phyloP scores from a whole-genome alignment of 2,113 vertebrate species.

The Heliornis fulica region DNA sequence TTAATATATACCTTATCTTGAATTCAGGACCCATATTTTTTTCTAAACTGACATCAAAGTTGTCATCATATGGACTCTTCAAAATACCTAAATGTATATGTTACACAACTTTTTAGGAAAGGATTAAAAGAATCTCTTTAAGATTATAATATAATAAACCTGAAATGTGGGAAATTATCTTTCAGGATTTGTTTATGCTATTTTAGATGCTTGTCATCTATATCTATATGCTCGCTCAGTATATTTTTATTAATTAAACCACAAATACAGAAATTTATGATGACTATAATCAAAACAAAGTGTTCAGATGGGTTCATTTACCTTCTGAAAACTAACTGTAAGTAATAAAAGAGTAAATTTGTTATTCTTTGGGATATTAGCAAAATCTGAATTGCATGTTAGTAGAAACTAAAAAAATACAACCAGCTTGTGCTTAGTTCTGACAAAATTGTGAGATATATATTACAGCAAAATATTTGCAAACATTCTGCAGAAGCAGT shows the following conservation, averaged over 20 bases:
- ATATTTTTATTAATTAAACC: constrained; percentile 16
- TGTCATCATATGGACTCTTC: background rate
- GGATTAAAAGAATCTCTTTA: background rate
- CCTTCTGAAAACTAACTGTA: background rate
- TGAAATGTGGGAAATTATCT: background rate
- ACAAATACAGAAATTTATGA: background rate
- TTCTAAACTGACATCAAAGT: background rate
- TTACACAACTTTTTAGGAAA: background rate
- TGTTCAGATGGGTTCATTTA: background rate
- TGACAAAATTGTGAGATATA: background rate
- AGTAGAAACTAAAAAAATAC: background rate
- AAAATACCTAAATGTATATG: background rate
- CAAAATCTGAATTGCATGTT: too few relatives aligned
- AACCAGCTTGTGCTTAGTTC: background rate
- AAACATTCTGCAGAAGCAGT: background rate
- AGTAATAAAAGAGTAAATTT: background rate
- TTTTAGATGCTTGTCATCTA: background rate
- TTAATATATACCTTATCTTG: background rate
- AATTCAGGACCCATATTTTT: background rate
- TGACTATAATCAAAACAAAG: background rate
- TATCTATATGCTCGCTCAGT: background rate
- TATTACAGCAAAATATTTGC: background rate
- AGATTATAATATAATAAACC: background rate
- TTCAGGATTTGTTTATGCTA: background rate
- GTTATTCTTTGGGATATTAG: background rate